A percentile compares a stretch with the other conserved stretches of the same genome.
phyloP scores from a whole-genome alignment of 2,888 invertebrate species.

The Zootermopsis nevadensis region DNA sequence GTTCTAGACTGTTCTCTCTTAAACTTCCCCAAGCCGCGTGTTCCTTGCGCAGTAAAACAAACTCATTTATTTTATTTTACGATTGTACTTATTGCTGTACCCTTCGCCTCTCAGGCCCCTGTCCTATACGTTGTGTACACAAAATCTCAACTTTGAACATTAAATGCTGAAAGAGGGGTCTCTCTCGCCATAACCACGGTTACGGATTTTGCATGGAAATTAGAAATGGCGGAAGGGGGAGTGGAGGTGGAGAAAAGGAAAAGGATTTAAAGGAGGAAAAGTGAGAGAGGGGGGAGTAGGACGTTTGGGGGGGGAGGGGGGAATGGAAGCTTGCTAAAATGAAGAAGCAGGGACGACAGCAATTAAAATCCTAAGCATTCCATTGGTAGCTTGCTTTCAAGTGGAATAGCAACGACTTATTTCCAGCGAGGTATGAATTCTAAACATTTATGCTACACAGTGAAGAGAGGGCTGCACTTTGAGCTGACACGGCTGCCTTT shows the following conservation, averaged over 20 bases:
- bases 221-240: constrained; percentile 51
- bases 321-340: constrained; percentile 29
- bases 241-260: constrained; percentile 38
- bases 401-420: constrained; percentile 40
- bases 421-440: constrained; percentile 39
- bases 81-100: constrained; percentile 51
- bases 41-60: constrained; percentile 47
- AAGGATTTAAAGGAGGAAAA: constrained; percentile 44
- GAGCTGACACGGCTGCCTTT: constrained; percentile 21
- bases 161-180: constrained; percentile 48
- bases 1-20: not conserved
- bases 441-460: constrained; percentile 39
- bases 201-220: constrained; percentile 53
- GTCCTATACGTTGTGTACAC: constrained; percentile 48
- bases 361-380: constrained; percentile 52
- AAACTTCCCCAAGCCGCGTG: not conserved
- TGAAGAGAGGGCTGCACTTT: not conserved
- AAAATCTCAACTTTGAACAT: constrained; percentile 54
- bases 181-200: constrained; percentile 43
- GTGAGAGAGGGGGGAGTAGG: constrained; percentile 37
- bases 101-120: constrained; percentile 31
- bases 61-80: constrained; percentile 52
- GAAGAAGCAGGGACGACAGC: constrained; percentile 51
- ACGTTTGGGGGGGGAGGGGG: constrained; percentile 29
- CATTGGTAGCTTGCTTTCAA: constrained; percentile 47